A percentile compares a stretch with the other conserved stretches of the same genome.
These are phyloP conservation scores for Ondatra zibethicus DNA, from an alignment of 2,113 vertebrate genomes.

Conservation along the genomic window DNA sequence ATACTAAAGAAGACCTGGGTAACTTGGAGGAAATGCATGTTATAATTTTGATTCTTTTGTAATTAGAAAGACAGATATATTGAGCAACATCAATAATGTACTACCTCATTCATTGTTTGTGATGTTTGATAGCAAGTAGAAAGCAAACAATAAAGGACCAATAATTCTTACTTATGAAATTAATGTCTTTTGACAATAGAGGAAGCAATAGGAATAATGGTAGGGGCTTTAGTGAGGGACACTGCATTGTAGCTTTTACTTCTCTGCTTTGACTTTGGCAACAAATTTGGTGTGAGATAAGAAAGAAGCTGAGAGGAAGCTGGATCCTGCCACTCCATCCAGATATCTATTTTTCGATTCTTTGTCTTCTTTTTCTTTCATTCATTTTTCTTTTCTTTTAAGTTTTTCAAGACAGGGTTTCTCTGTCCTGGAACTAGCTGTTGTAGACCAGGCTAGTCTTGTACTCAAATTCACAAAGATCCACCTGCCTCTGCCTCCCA, in stretches of 20 bases:
- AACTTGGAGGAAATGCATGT: background rate
- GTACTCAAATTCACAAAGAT: too few species aligned
- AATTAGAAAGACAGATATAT: background rate
- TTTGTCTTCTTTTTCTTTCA: too few species aligned
- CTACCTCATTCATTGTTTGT: background rate
- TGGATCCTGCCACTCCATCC: background rate
- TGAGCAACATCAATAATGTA: background rate
- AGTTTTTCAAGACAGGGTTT: too few species aligned
- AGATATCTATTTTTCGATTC: too few species aligned
- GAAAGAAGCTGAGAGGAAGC: background rate
- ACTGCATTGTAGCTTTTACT: background rate
- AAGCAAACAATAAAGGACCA: background rate
- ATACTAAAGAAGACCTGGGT: background rate
- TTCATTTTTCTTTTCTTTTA: too few species aligned
- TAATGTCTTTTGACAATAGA: background rate
- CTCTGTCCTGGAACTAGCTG: too few species aligned
- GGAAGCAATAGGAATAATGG: background rate
- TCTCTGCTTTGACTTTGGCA: background rate
- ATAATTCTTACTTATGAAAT: background rate
- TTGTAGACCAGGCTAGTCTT: too few species aligned
- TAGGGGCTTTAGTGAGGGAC: background rate
- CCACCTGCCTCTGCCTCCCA: too few species aligned
- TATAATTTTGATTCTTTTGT: background rate
- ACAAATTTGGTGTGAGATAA: background rate
- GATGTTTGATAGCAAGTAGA: background rate